phyloP scores from a whole-genome alignment of 2,888 invertebrate species.

The Callyntrura sp. region DNA sequence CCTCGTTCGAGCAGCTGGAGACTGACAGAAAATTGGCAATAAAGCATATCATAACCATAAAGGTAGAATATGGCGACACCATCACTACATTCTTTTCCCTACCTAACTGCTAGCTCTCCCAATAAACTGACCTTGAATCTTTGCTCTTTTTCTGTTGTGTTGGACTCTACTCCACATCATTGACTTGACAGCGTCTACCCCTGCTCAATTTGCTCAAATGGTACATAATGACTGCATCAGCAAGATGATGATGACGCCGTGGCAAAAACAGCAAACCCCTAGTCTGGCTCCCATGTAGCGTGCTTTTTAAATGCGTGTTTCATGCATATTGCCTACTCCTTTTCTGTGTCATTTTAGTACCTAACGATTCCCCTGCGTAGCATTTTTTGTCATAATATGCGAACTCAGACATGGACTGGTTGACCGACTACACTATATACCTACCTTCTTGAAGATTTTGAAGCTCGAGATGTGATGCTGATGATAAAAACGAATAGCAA shows the following conservation, averaged over 20 bases:
- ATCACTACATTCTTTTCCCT: background rate
- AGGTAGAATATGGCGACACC: background rate
- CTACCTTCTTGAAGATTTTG: too few species aligned
- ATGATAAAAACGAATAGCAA: slow-evolving; percentile 8
- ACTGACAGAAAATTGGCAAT: slow-evolving; percentile 20
- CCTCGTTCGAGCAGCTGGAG: slow-evolving; percentile 6
- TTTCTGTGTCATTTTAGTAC: too few species aligned
- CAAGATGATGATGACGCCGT: too few species aligned
- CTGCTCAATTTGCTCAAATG: too few species aligned
- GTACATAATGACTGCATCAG: too few species aligned
- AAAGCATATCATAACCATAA: background rate
- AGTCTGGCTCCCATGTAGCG: background rate
- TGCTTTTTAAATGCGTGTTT: too few species aligned
- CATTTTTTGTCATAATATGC: too few species aligned
- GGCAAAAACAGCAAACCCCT: background rate
- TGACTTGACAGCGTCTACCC: too few species aligned
- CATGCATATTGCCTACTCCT: too few species aligned
- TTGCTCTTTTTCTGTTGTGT: slow-evolving; percentile 20
- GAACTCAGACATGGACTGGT: too few species aligned
- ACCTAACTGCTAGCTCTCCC: background rate
- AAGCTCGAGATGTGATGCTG: background rate
- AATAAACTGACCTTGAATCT: slow-evolving; percentile 21
- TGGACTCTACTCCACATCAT: too few species aligned
- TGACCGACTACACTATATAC: too few species aligned
- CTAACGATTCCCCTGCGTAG: background rate